These are phyloP conservation scores for Ciona savignyi DNA, from an alignment of 23 tunicate genomes.

Conservation along the genomic window DNA sequence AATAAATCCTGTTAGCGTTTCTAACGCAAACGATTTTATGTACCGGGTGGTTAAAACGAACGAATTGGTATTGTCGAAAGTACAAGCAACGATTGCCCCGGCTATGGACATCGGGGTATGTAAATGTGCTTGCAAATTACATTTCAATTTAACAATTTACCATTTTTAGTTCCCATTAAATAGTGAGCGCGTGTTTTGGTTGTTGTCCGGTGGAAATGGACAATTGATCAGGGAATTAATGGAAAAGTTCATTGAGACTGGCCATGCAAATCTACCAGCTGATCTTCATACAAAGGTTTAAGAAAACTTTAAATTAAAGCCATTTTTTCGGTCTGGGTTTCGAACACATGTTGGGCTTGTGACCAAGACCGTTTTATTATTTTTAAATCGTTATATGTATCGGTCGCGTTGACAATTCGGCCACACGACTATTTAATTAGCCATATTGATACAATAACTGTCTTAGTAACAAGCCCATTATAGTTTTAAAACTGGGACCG, in stretches of 20 bases:
- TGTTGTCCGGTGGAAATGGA: conserved; percentile 9
- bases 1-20: conserved; percentile 29
- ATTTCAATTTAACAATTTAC: not conserved
- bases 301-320: not conserved
- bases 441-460: too few species aligned
- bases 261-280: conserved; percentile 22
- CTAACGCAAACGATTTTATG: conserved; percentile 41
- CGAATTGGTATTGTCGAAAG: conserved; percentile 8
- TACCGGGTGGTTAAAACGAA: conserved; percentile 19
- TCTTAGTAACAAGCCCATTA: too few species aligned
- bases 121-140: not conserved
- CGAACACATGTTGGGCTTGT: not conserved
- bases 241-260: conserved; percentile 22
- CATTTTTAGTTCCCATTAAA: conserved; percentile 35
- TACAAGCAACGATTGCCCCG: conserved; percentile 37
- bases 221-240: conserved; percentile 10
- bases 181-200: conserved; percentile 46
- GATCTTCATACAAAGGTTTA: conserved; percentile 22
- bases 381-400: too few species aligned
- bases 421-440: too few species aligned
- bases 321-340: not conserved
- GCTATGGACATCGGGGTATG: conserved; percentile 64
- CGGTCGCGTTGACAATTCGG: too few species aligned
- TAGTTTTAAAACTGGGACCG: too few species aligned
- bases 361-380: too few species aligned